phyloP scores from a whole-genome alignment of 2,113 vertebrate genomes.

The Tachysurus fulvidraco region DNA sequence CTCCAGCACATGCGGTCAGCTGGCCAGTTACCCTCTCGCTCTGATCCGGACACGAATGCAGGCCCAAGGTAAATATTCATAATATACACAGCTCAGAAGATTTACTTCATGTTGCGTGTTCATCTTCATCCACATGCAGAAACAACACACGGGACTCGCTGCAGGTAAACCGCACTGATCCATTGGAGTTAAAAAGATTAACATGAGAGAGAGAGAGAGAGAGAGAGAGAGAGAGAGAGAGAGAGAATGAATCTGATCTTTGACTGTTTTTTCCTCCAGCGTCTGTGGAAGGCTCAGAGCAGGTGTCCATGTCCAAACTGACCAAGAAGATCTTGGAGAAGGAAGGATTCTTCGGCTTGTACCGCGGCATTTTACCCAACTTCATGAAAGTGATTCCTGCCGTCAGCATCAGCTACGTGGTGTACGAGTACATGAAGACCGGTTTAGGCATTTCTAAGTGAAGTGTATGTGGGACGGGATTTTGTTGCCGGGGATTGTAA shows the following conservation, averaged over 20 bases:
- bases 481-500: background rate
- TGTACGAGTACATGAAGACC: conserved; percentile 93
- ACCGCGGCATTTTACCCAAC: conserved; percentile 93
- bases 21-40: conserved; percentile 93
- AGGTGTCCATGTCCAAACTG: conserved; percentile 84
- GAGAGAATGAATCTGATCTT: background rate
- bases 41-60: conserved; percentile 96
- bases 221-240: too few species aligned
- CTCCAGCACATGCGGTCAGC: conserved; percentile 95
- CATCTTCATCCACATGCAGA: background rate
- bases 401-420: conserved; percentile 98
- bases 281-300: conserved; percentile 81
- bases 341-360: conserved; percentile 90
- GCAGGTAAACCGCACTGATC: background rate
- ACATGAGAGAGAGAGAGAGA: too few species aligned
- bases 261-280: conserved; percentile 69
- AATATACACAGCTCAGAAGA: background rate
- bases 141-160: background rate
- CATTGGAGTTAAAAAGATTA: background rate
- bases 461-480: conserved; percentile 19
- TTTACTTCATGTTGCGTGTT: background rate
- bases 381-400: conserved; percentile 99
- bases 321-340: conserved; percentile 84
- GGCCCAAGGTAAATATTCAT: conserved; percentile 83
- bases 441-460: conserved; percentile 81